phyloP scores from a whole-genome alignment of 2,113 vertebrate genomes.

The Anolis carolinensis region DNA sequence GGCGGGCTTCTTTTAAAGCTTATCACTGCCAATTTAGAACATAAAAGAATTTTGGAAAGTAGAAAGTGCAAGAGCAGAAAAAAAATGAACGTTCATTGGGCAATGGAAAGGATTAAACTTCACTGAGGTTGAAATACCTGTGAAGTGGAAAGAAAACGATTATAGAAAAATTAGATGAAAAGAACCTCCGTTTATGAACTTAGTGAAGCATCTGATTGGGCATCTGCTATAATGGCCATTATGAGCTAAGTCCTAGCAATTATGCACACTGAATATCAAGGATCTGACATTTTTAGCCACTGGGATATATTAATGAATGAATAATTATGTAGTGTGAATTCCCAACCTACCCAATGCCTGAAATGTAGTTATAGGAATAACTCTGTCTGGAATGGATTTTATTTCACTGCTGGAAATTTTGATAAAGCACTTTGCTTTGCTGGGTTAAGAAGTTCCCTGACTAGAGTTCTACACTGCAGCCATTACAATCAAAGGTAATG shows the following conservation, averaged over 20 bases:
- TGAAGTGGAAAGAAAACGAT: background rate
- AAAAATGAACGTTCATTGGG: background rate
- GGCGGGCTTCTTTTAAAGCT: background rate
- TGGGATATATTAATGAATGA: background rate
- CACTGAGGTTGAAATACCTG: background rate
- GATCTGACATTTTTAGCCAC: background rate
- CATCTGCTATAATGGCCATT: background rate
- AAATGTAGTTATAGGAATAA: background rate
- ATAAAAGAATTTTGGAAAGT: background rate
- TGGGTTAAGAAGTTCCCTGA: background rate
- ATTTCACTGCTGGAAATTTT: background rate
- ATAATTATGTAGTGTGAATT: background rate
- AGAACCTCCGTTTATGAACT: background rate
- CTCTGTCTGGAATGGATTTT: background rate
- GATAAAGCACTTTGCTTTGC: background rate
- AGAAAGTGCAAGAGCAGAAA: background rate
- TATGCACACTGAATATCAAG: background rate
- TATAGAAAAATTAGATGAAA: background rate
- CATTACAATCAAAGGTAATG: background rate
- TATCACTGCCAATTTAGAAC: too few species aligned
- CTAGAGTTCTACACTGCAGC: background rate
- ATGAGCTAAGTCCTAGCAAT: background rate
- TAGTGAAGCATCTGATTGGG: background rate
- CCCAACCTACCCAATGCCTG: background rate
- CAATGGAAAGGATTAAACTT: background rate